Evolutionary conservation across 1,140 invertebrate genomes (phyloP), one percentile per base, ranked within the genome.

Genomic region (Neodiprion virginianus): DNA sequence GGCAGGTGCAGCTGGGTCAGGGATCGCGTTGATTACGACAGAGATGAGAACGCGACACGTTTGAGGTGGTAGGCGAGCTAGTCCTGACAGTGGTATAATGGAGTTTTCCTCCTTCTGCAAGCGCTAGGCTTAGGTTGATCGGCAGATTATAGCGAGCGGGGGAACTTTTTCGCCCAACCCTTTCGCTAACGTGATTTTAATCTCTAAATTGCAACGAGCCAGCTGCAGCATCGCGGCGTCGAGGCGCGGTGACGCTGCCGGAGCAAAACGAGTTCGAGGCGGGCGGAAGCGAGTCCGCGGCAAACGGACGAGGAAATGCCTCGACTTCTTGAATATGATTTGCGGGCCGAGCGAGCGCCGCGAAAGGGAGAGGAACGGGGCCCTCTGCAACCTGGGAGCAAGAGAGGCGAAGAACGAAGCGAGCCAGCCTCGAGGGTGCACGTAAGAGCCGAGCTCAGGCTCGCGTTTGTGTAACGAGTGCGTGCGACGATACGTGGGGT

Each of bases 121-220:
- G 28, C 28, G 28, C 28, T 40, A 40, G 28, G 28, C 28, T 2
- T 40, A 40, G 28, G 28, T 40, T 40, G 28, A 40, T 40, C 28
- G 28, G 28, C 28, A 40, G 28, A 40, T 40, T 40, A 21, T 21
- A 40, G 28, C 28, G 5, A 40, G 28, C 28, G 53, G 53, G 53
- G 7, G 53, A 61, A 61, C 9, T 61, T 61, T 61, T n/a, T 61
- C 53, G 7, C 53, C 53, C 53, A 61, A 1, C 28, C 1, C 28
- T 61, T n/a, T n/a, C 11, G 53, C 53, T 61, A 61, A 61, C 53
- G 53, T 8, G 53, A 61, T 61, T 61, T 61, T 61, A 61, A 61
- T 61, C 53, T 61, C 53, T 61, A n/a, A 12, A 61, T 61, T 61
- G 53, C 11, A 61, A 61, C 53, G 53, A 61, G 53, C 53, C 53